Conservation (phyloP, 2,113 vertebrate species). For the Cervus canadensis region DNA sequence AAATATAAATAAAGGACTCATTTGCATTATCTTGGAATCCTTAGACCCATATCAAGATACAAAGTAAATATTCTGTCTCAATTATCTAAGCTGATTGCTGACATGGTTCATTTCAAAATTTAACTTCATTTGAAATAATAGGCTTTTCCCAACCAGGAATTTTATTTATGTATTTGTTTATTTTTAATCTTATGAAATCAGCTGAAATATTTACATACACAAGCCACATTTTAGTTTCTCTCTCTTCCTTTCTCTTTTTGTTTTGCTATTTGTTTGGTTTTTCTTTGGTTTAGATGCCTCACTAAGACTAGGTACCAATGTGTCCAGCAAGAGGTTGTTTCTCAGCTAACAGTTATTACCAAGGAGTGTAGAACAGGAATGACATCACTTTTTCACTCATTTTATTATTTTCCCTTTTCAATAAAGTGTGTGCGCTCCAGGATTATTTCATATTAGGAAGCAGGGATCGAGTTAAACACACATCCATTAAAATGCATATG, state of each 20-base stretch:
- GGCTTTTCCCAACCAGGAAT: not conserved
- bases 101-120: not conserved
- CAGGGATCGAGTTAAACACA: conserved; percentile 19
- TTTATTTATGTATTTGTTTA: not conserved
- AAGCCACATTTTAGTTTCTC: not conserved
- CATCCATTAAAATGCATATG: conserved; percentile 27
- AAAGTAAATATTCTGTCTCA: not conserved
- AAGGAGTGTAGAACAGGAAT: not conserved
- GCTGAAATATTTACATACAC: not conserved
- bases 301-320: rapidly evolving
- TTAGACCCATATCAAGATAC: not conserved
- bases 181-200: not conserved
- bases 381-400: not conserved
- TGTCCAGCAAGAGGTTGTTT: not conserved
- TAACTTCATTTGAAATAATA: not conserved
- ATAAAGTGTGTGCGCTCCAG: not conserved
- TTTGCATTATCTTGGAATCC: not conserved
- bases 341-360: not conserved
- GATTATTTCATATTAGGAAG: conserved; percentile 27
- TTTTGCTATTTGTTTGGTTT: not conserved
- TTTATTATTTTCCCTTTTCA: conserved; percentile 17
- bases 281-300: not conserved
- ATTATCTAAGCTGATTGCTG: not conserved
- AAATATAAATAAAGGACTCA: not conserved
- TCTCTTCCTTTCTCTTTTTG: not conserved